Base-by-base conservation (phyloP, 30 jellyfish, hydroid and myxozoan genomes). In the Chrysaora quinquecirrha region DNA sequence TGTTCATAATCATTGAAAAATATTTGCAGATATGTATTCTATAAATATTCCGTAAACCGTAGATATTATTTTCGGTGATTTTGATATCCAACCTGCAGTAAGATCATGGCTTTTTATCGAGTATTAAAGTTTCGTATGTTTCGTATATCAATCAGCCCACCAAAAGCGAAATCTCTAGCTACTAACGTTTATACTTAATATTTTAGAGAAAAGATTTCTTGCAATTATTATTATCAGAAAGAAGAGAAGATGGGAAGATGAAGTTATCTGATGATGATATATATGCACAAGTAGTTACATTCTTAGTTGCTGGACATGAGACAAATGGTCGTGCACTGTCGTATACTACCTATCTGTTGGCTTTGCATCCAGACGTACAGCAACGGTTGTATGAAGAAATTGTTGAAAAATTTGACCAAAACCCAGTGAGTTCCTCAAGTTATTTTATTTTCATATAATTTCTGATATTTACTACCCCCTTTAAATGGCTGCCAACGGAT, bases 161-260 rank as follows among this genome's bases (percentile, higher is more conserved):
- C 16, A 43, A 9, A 43, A 16, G 9, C 9, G 10, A 16, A 65
- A 11, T 30, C 31, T 0, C 20, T 16, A 30, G 14, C 54, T 6
- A 10, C 0, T 30, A 9, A 27, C 49, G 25, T 28, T 16, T 22
- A 6, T 66, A n/a, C 20, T 10, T 32, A 21, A 29, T 24, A 18
- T 29, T 67, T 46, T 31, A 75, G 87, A 75, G 87, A 75, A 75
- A 28, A 30, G 87, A 75, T 64, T 75, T 75, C 48, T 64, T 75
- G 60, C 87, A 75, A 66, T 22, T 75, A 61, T 33, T 75, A 35
- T 62, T 75, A 34, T 18, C 63, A 1, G 87, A 75, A 32, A 75
- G 56, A 10, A 75, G n/a, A n/a, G n/a, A 30, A 30, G 87, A 54
- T 58, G 87, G 87, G 11, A 58, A 75, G 33, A 31, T 1, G 63